Evolutionary conservation across 2,797 vertebrate species (phyloP).

Genomic region (Takifugu ocellatus): DNA sequence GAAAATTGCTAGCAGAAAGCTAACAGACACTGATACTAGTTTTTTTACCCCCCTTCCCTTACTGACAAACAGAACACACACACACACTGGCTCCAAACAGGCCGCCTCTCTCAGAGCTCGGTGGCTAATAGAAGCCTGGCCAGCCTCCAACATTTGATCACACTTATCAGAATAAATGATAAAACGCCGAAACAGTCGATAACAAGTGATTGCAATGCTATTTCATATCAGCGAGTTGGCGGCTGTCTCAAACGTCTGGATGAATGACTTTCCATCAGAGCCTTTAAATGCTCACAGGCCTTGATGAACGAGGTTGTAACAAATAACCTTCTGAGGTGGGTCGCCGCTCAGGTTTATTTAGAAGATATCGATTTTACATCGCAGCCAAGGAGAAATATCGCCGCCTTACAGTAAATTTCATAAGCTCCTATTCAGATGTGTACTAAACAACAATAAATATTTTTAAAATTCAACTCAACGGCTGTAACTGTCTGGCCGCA

Average conservation of each 20-base stretch:
- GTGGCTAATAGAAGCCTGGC: constrained; percentile 52
- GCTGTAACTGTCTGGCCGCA: constrained; percentile 46
- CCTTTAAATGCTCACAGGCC: constrained; percentile 56
- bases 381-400: constrained; percentile 60
- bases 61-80: constrained; percentile 19
- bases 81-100: constrained; percentile 12
- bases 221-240: constrained; percentile 66
- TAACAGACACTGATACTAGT: constrained; percentile 35
- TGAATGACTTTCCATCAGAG: constrained; percentile 62
- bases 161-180: constrained; percentile 69
- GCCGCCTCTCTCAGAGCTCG: constrained; percentile 11
- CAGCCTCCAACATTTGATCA: constrained; percentile 59
- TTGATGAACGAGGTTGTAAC: constrained; percentile 44
- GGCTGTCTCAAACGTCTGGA: constrained; percentile 59
- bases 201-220: constrained; percentile 61
- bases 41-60: constrained; percentile 19
- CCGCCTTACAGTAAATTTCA: constrained; percentile 64
- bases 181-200: constrained; percentile 65
- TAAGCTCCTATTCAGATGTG: constrained; percentile 59
- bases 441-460: constrained; percentile 73
- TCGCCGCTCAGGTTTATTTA: constrained; percentile 75
- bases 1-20: too few species aligned
- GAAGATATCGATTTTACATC: constrained; percentile 76
- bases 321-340: constrained; percentile 44
- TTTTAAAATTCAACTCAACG: constrained; percentile 63